Conservation (phyloP, 2,888 invertebrate genomes). For the Hemithea aestivaria region DNA sequence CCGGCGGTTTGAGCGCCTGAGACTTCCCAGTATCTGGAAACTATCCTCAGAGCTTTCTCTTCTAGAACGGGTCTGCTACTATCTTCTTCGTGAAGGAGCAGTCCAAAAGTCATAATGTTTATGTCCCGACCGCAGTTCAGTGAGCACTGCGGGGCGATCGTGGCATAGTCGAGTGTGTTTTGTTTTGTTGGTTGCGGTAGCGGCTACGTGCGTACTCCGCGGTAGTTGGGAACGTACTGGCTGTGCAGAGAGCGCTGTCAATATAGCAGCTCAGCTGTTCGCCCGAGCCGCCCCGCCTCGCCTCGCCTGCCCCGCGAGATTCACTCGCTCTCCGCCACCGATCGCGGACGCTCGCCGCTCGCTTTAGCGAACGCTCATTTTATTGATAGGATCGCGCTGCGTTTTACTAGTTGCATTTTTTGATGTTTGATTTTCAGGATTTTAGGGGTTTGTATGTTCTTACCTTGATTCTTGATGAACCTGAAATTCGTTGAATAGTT, state of each 20-base stretch:
- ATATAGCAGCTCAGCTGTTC: slow-evolving; percentile 82
- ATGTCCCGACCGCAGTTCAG: slow-evolving; percentile 68
- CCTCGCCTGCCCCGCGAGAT: slow-evolving; percentile 52
- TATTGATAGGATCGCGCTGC: background rate
- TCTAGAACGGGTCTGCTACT: slow-evolving; percentile 71
- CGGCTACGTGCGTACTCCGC: slow-evolving; percentile 73
- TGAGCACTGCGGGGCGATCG: slow-evolving; percentile 69
- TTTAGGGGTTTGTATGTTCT: no score
- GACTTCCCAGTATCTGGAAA: slow-evolving; percentile 74
- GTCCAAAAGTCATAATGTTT: slow-evolving; percentile 79
- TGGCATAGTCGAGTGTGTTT: slow-evolving; percentile 61
- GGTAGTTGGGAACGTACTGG: slow-evolving; percentile 78
- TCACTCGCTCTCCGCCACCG: slow-evolving; percentile 39
- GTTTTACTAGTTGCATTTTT: slow-evolving; percentile 10
- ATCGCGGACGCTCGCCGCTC: slow-evolving; percentile 31
- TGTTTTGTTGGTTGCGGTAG: slow-evolving; percentile 38
- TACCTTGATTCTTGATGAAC: no score
- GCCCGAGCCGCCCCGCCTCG: slow-evolving; percentile 58
- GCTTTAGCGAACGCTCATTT: background rate
- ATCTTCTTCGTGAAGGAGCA: slow-evolving; percentile 66
- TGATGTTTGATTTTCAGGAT: background rate
- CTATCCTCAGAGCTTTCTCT: slow-evolving; percentile 72
- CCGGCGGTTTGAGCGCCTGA: slow-evolving; percentile 60
- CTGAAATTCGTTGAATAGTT: no score
- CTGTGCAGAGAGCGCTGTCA: slow-evolving; percentile 72